A percentile compares a stretch with the other conserved stretches of the same genome.
phyloP scores from a whole-genome alignment of 2,113 vertebrate species.

The Protobothrops mucrosquamatus region DNA sequence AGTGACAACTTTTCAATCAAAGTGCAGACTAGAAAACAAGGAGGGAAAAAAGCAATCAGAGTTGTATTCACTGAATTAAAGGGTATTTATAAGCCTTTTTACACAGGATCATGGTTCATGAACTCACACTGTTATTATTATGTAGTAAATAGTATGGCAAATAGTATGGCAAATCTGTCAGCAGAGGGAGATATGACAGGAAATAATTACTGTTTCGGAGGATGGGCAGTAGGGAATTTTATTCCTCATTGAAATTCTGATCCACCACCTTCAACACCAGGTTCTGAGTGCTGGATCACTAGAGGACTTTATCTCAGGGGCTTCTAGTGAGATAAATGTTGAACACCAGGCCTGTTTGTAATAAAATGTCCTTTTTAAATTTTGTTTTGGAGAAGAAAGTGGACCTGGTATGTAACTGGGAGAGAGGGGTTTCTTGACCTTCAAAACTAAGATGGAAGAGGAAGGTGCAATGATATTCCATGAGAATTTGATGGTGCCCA shows the following conservation, averaged over 20 bases:
- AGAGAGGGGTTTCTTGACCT: not conserved
- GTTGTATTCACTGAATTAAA: not conserved
- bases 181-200: not conserved
- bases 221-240: not conserved
- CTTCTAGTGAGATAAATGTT: not conserved
- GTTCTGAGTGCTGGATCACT: not conserved
- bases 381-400: not conserved
- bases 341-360: not conserved
- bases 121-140: not conserved
- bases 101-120: not conserved
- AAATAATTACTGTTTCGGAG: not conserved
- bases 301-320: not conserved
- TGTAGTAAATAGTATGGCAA: not conserved
- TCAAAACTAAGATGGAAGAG: not conserved
- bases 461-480: not conserved
- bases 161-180: not conserved
- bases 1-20: conserved; percentile 89
- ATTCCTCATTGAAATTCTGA: not conserved
- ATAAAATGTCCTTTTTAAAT: not conserved
- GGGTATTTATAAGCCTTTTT: not conserved
- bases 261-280: not conserved
- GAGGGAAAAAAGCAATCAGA: not conserved
- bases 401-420: not conserved
- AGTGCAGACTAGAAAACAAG: conserved; percentile 76
- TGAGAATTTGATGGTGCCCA: not conserved